Evolutionary conservation across 2,888 invertebrate genomes (phyloP), one percentile per base, ranked within the genome.

Genomic region (Perizoma affinitatum): DNA sequence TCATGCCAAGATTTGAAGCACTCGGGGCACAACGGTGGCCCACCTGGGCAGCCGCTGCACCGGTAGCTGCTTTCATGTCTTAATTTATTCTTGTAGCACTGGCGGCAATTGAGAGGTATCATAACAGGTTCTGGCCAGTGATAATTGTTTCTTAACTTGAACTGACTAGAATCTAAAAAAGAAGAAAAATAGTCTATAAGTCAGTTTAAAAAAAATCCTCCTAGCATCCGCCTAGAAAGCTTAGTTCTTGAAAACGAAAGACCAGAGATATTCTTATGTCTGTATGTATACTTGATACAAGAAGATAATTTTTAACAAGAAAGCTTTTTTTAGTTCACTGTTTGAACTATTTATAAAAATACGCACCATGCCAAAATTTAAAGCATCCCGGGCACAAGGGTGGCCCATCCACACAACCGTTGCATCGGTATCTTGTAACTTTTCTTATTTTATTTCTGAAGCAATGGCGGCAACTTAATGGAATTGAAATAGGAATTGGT

Each of bases 71-170:
- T 60, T 33, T 60, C 60, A 0, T 33, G 51, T 6, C 4, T 47
- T 6, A 4, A 42, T 6, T 11, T 10, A 10, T 43, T 38, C 8
- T 33, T 52, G 34, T 51, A 55, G 51, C 60, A 60, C 11, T 60
- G 46, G 0, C 60, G 46, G 38, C 60, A 60, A 4, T 55, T 55
- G 7, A 60, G 55, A 11, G 60, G 50, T 7, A 60, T 52, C 4
- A 43, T 43, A 9, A 9, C 49, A 3, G 11, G 7, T 11, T 51
- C 51, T 5, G 60, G 60, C 55, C 51, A 60, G 43, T 60, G 60
- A 5, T 7, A 5, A 8, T 34, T 51, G 34, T 0, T 4, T 4
- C n/a, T 35, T 22, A 38, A 42, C 22, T 22, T 22, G 22, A 22
- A 22, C 22, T 22, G 1, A 4, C 38, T 38, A 7, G 38, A 1